These are phyloP conservation scores for Dione vanillae DNA, from an alignment of 2,888 invertebrate genomes.

Conservation along the genomic window DNA sequence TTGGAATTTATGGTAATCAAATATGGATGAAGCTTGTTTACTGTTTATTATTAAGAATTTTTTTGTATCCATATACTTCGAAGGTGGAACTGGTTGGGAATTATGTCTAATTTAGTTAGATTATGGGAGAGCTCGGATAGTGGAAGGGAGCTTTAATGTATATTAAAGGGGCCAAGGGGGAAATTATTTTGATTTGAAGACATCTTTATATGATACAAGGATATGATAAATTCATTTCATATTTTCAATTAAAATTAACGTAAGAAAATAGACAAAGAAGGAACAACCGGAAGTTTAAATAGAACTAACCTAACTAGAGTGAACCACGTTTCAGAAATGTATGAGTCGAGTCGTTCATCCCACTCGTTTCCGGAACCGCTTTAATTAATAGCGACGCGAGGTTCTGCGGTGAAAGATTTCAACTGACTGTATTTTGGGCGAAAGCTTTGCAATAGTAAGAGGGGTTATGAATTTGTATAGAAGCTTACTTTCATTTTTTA, in stretches of 20 bases:
- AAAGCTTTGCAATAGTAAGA: conserved; percentile 24
- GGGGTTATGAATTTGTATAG: background rate
- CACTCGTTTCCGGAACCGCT: conserved; percentile 45
- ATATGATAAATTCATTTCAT: no score
- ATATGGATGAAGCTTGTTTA: no score
- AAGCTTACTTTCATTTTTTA: background rate
- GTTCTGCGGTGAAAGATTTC: conserved; percentile 40
- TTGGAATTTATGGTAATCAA: background rate
- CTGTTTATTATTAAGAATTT: no score
- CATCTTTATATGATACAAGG: no score
- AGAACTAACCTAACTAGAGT: conserved; percentile 36
- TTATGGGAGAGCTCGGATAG: no score
- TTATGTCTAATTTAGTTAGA: no score
- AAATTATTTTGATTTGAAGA: no score
- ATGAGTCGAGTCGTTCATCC: conserved; percentile 41
- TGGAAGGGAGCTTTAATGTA: no score
- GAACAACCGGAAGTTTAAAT: conserved; percentile 22
- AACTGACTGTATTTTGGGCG: conserved; percentile 38
- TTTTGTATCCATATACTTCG: no score
- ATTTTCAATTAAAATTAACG: background rate
- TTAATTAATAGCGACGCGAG: conserved; percentile 48
- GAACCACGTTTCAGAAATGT: conserved; percentile 38
- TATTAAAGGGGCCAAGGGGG: no score
- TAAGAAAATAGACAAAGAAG: background rate
- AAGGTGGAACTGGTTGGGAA: no score